Evolutionary conservation across 2,888 invertebrate genomes (phyloP), one percentile per base, ranked within the genome.

Genomic region (Caenorhabditis uteleia): DNA sequence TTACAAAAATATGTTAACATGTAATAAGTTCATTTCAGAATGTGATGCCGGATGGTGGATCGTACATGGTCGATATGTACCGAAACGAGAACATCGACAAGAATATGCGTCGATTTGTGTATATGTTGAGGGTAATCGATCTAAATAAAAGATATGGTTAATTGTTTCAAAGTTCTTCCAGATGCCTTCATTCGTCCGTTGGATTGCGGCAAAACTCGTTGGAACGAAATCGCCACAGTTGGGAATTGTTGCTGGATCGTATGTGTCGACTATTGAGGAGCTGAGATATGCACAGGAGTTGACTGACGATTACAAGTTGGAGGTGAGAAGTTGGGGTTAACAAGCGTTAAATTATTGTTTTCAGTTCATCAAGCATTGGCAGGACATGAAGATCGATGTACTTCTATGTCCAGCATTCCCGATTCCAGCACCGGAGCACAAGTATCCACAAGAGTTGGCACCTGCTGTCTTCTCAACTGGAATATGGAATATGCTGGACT

Each of bases 401-500:
- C 66, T 85, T 6, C 68, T 85, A 23, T 83, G 83, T 49, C 85
- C 85, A 2, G 76, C 80, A 12, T 84, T 83, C 49, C 50, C 50
- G 69, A 78, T 80, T 1, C 78, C 83, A 1, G 60, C 82, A 2
- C 66, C 80, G 8, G 68, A 69, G 1, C 80, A 82, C 47, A 26
- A 76, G n/a, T 78, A 70, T 36, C 79, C 78, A 2, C 61, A 72
- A 1, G 45, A 74, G 33, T 49, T 82, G 18, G 55, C 71, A 10
- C 67, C 75, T 2, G 80, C 74, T 10, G 77, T 68, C 2, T 70
- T 79, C n/a, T 71, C 76, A n/a, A 84, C 83, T 2, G 70, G 73
- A 2, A 49, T 84, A n/a, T 85, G 71, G 73, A 84, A 84, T 51
- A 50, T 84, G 47, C 66, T 84, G 8, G 83, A 85, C 71, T 83